phyloP scores from a whole-genome alignment of 2,888 invertebrate species.

The Drosophila meridiana region DNA sequence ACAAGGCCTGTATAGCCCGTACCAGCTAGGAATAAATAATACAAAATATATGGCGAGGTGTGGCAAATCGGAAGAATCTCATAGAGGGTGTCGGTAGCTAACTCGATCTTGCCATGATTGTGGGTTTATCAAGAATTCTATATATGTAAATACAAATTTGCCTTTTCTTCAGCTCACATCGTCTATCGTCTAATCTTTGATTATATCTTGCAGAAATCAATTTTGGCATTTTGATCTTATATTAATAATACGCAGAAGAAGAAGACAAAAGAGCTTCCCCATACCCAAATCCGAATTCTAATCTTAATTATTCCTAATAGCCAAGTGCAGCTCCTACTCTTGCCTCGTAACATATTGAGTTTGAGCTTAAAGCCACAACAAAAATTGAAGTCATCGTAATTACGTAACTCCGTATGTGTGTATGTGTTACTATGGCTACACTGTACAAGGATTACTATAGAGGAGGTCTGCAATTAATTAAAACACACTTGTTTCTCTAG shows the following conservation, averaged over 20 bases:
- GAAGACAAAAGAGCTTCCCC: background rate
- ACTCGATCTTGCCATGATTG: background rate
- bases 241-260: background rate
- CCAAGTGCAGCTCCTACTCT: background rate
- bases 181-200: background rate
- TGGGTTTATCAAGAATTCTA: background rate
- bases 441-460: slow-evolving; percentile 9
- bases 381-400: slow-evolving; percentile 69
- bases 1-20: background rate
- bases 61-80: background rate
- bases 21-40: background rate
- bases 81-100: background rate
- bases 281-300: background rate
- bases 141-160: background rate
- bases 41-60: background rate
- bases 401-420: slow-evolving; percentile 49
- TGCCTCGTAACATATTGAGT: background rate
- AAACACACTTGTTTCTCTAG: slow-evolving; percentile 60
- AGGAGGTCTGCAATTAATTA: slow-evolving; percentile 71
- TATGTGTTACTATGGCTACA: background rate
- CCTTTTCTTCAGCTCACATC: background rate
- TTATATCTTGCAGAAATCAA: background rate
- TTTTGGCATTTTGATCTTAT: slow-evolving; percentile 1
- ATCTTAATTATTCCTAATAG: background rate
- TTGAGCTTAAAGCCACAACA: slow-evolving; percentile 15